These are phyloP conservation scores for Anableps anableps DNA, from an alignment of 2,797 vertebrate species.

Conservation along the genomic window DNA sequence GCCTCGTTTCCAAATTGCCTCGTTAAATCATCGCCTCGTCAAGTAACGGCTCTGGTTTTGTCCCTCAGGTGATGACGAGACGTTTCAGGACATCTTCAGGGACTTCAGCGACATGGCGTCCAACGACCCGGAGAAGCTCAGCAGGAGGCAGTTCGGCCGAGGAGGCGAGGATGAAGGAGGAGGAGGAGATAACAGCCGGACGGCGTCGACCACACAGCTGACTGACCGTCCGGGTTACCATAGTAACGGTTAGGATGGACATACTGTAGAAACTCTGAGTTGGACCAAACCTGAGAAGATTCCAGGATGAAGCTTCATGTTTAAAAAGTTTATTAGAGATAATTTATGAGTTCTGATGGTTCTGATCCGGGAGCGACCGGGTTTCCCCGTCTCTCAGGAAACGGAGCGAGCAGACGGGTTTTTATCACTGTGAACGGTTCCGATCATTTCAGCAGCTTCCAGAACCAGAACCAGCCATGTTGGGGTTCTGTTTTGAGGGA, in stretches of 20 bases:
- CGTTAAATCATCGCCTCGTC: background rate
- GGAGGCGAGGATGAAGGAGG: conserved; percentile 19
- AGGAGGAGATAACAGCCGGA: conserved; percentile 4
- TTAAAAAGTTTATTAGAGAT: too few relatives aligned
- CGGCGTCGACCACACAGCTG: conserved; percentile 1
- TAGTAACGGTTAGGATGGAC: background rate
- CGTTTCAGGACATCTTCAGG: conserved; percentile 84
- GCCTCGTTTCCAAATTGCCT: too few relatives aligned
- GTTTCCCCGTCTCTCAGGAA: background rate
- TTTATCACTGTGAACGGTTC: background rate
- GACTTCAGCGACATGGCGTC: conserved; percentile 86
- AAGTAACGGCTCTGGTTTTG: background rate
- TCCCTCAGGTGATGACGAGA: conserved; percentile 80
- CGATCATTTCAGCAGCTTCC: background rate
- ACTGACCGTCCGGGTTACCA: background rate
- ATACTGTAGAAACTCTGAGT: background rate
- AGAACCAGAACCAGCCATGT: background rate
- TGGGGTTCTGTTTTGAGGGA: background rate
- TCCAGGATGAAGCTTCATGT: background rate
- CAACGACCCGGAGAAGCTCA: conserved; percentile 79
- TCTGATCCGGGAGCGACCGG: background rate
- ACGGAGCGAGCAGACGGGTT: background rate
- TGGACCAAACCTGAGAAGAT: background rate
- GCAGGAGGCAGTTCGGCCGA: conserved; percentile 63
- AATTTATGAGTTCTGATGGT: too few relatives aligned